Conservation (phyloP, 2,113 vertebrate species). For the Oryzias celebensis region DNA sequence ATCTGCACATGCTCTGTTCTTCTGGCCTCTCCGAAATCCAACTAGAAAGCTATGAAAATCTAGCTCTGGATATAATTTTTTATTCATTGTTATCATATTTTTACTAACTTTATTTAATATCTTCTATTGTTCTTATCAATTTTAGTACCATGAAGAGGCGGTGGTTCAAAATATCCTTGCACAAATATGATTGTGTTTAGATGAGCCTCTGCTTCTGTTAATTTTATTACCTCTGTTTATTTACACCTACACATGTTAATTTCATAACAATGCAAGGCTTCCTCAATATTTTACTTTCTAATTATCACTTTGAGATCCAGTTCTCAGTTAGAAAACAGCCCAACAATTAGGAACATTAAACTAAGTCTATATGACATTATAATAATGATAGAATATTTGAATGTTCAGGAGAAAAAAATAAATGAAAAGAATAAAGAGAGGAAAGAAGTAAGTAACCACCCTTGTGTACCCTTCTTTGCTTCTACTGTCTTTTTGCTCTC, state of each 20-base stretch:
- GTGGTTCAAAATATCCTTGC: too few relatives aligned
- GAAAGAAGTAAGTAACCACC: conserved; percentile 22
- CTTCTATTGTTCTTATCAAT: neutral
- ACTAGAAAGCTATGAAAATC: neutral
- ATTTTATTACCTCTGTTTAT: neutral
- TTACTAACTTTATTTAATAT: neutral
- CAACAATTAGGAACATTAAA: too few relatives aligned
- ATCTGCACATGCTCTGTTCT: conserved; percentile 1
- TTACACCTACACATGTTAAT: neutral
- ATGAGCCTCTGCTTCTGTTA: too few relatives aligned
- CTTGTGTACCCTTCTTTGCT: conserved; percentile 26
- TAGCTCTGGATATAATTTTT: neutral
- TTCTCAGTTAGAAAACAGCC: neutral
- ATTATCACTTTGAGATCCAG: neutral
- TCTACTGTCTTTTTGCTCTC: conserved; percentile 34
- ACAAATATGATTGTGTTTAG: too few relatives aligned
- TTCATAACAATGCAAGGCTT: neutral
- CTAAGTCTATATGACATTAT: too few relatives aligned
- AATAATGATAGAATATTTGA: too few relatives aligned
- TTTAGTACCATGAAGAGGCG: too few relatives aligned
- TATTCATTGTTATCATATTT: neutral
- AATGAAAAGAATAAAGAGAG: neutral
- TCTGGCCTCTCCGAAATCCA: neutral
- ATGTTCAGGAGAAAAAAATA: too few relatives aligned
- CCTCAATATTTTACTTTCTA: neutral